Evolutionary conservation across 2,888 invertebrate species (phyloP), one percentile per base, ranked within the genome.

Genomic region (Orchestes rusci): DNA sequence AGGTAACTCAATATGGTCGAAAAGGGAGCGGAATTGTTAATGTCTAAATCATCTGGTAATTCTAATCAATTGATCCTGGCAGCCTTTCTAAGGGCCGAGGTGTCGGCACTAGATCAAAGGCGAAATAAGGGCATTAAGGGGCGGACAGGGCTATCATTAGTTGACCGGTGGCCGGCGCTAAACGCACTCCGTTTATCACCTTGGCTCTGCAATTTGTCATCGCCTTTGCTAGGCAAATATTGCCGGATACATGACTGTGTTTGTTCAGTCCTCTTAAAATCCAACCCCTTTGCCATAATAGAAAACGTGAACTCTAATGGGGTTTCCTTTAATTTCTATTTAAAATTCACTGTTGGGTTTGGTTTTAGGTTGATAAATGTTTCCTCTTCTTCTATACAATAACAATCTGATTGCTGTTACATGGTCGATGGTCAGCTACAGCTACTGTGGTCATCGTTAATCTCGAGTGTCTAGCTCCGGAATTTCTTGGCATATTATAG

Each of bases 131-230:
- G 65, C 61, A 61, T 62, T 61, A 61, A 61, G 62, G 65, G 65
- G 64, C 61, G 66, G 64, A 61, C 62, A 60, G 59, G 61, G 64
- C 64, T 62, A 63, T 67, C 68, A 67, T 67, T 68, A 67, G 66
- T 64, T 58, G 62, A 58, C 62, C 62, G 60, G 60, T 61, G 65
- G 62, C 60, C 63, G 59, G 59, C 56, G 59, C 60, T 64, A 63
- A 63, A 62, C 61, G 62, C 55, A 57, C 56, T 55, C 60, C 66
- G 66, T 66, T 67, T 66, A 66, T 65, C 66, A 66, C 62, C 66
- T 66, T 67, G 64, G 65, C 61, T 61, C 64, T 57, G 63, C 60
- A 65, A 67, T 67, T 67, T 67, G 67, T 67, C 67, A 66, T 65
- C 61, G 63, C 58, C 57, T 23, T 10, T 56, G 51, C 50, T 59